Base-by-base conservation (phyloP, 1,140 invertebrate genomes). In the Galendromus occidentalis region DNA sequence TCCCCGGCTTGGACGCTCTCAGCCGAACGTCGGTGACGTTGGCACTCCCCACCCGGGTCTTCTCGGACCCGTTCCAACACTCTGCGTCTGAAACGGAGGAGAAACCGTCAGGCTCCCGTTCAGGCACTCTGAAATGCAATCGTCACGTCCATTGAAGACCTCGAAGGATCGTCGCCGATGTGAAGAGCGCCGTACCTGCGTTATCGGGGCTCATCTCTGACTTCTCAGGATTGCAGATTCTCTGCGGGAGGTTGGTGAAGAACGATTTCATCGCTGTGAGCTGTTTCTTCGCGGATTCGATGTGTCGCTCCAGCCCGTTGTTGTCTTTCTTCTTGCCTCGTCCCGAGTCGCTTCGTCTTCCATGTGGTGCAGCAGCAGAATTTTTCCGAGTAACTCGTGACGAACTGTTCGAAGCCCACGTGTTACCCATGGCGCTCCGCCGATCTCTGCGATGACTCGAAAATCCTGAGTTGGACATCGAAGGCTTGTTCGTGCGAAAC, bases 21-120 rank as follows among this genome's bases (percentile, higher is more conserved):
- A 18, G 9, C 14, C 51, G 51, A 17, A 17, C 14, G 25, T 33
- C 51, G 22, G 14, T 25, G 51, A 25, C 51, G 33, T 59, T 59
- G n/a, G 51, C n/a, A 9, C 33, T 59, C 1, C 14, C 33, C 25
- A 29, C 33, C 14, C 51, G 51, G 6, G 51, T 59, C 22, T 59
- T 59, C 51, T 59, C 51, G 2, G 51, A 59, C 22, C 51, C 51
- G 33, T 59, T 59, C 51, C 51, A 59, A 33, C 51, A 59, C 22
- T 59, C 51, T 4, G 51, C 51, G 25, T 59, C 51, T 59, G 22
- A 14, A 22, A 59, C n/a, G 25, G 14, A 59, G 25, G n/a, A n/a
- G n/a, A n/a, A n/a, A n/a, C n/a, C n/a, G n/a, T n/a, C n/a, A n/a
- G n/a, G n/a, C n/a, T n/a, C n/a, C n/a, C n/a, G n/a, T n/a, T n/a